Base-by-base conservation (phyloP, 2,888 invertebrate genomes). In the Herminia tarsipennalis region DNA sequence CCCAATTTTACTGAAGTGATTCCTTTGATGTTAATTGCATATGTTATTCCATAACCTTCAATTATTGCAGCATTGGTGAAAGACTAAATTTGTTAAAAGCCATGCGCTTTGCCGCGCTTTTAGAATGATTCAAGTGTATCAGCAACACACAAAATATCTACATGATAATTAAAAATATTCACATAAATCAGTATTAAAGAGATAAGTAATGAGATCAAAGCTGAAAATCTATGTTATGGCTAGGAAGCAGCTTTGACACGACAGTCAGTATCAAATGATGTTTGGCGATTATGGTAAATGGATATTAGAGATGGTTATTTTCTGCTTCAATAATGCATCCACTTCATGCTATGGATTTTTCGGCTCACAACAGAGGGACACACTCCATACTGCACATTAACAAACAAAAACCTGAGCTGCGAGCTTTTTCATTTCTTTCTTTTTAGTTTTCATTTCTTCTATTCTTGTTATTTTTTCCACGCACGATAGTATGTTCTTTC, bases 401-500 rank as follows among this genome's bases (percentile, higher is more conserved):
- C 74, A 82, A 76, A 80, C 73, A 79, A 74, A 76, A 80, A 87
- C 88, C 86, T 88, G 83, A 52, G 81, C 81, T 48, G 78, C 78
- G 58, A 55, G 60, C 55, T 66, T 66, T 65, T 70, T 77, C 42
- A 61, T 51, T 56, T 81, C 81, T 72, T 76, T 81, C 25, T 73
- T 78, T 70, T 78, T 81, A 47, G 66, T 82, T 78, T 86, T 91
- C 76, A 88, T 75, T 63, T 87, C 88, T 66, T 89, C 88, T 44
- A 91, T 89, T 21, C 81, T 63, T 28, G 90, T 83, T 39, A 87
- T 88, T 74, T 91, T 91, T 59, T 91, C 88, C 38, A 85, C 83
- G 56, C 91, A 91, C 13, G 89, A 89, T 21, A 84, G 64, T 54
- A 91, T 91, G 63, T 91, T 91, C 65, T 84, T 84, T 60, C 79